A percentile compares a stretch with the other conserved stretches of the same genome.
phyloP scores from a whole-genome alignment of 1,140 invertebrate species.

The Diabrotica virgifera region DNA sequence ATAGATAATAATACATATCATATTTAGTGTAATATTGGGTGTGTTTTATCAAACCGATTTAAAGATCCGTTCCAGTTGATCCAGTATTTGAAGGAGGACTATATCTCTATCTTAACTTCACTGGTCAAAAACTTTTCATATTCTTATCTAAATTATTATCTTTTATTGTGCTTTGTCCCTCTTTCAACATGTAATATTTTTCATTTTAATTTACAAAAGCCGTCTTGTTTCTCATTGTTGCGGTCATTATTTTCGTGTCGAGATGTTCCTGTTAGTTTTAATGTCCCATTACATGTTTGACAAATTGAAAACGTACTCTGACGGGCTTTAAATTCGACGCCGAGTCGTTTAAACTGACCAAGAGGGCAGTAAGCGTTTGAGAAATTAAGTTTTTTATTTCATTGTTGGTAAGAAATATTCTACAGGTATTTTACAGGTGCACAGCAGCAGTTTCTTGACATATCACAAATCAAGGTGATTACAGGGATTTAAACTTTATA shows the following conservation, averaged over 20 bases:
- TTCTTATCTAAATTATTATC: constrained; percentile 20
- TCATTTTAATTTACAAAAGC: constrained; percentile 11
- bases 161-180: constrained; percentile 16
- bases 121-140: not conserved
- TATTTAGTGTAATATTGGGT: too few relatives aligned
- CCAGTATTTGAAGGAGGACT: too few relatives aligned
- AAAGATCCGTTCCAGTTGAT: too few relatives aligned
- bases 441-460: too few relatives aligned
- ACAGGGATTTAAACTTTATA: too few relatives aligned
- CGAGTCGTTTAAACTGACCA: not conserved
- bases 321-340: not conserved
- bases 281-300: not conserved
- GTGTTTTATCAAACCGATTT: too few relatives aligned
- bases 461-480: too few relatives aligned
- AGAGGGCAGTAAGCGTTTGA: not conserved
- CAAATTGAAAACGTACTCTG: not conserved
- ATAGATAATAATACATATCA: too few relatives aligned
- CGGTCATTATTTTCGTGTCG: constrained; percentile 2
- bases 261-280: constrained; percentile 9
- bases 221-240: not conserved
- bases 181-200: constrained; percentile 9
- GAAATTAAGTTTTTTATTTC: not conserved
- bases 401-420: not conserved
- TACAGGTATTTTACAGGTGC: too few relatives aligned
- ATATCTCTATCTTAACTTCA: too few relatives aligned